phyloP scores from a whole-genome alignment of 2,113 vertebrate species.

The Megalops atlanticus region DNA sequence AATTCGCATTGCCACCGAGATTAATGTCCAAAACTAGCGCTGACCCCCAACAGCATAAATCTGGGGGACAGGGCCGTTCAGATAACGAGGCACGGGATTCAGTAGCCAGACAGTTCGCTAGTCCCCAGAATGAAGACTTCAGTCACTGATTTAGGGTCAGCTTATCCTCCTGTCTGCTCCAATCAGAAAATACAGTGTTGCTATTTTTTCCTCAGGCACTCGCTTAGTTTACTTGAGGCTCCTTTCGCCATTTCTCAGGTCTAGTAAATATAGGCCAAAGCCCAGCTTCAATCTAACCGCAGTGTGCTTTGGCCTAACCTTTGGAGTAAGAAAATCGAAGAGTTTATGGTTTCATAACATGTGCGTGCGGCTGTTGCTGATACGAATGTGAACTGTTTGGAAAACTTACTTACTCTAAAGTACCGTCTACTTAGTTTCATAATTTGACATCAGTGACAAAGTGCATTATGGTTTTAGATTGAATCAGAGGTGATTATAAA shows the following conservation, averaged over 20 bases:
- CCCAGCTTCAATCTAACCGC: neutral
- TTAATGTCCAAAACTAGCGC: constrained; percentile 1
- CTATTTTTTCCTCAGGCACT: neutral
- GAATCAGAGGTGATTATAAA: no score
- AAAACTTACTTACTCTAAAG: no score
- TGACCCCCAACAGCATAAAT: neutral
- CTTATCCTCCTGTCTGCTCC: neutral
- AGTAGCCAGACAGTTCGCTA: neutral
- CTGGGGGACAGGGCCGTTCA: constrained; percentile 6
- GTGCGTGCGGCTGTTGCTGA: no score
- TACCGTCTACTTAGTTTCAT: no score
- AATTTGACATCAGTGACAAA: no score
- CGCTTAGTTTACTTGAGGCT: neutral
- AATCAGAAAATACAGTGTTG: neutral
- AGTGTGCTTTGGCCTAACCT: neutral
- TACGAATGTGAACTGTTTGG: no score
- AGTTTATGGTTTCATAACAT: no score
- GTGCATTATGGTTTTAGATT: no score
- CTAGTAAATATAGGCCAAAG: neutral
- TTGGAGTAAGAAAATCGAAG: neutral
- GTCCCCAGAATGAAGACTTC: neutral
- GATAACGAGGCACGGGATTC: neutral
- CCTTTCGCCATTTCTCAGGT: neutral
- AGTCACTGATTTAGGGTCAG: neutral
- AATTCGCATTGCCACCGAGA: neutral